phyloP scores from a whole-genome alignment of 2,797 vertebrate species.

The Oreonectes daqikongensis region DNA sequence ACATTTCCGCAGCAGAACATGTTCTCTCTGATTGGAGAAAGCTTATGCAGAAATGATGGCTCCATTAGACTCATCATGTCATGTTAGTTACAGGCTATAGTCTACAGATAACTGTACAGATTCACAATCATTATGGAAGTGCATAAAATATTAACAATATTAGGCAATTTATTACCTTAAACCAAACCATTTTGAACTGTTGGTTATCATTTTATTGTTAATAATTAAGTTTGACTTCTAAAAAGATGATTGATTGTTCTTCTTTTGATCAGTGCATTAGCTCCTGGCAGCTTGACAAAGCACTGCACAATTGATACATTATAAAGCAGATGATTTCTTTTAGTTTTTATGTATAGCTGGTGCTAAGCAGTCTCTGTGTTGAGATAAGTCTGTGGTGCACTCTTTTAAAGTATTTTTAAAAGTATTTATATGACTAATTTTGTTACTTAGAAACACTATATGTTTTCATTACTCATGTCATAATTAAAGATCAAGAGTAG shows the following conservation, averaged over 20 bases:
- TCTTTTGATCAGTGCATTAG: conserved; percentile 24
- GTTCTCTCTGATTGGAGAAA: conserved; percentile 45
- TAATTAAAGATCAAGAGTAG: too few relatives aligned
- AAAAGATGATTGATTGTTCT: conserved; percentile 19
- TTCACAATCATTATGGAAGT: conserved; percentile 11
- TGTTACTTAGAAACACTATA: too few relatives aligned
- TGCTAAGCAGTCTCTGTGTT: conserved; percentile 25
- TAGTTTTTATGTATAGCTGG: conserved; percentile 26
- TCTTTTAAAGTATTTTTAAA: too few relatives aligned
- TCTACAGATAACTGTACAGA: conserved; percentile 6
- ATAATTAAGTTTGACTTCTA: conserved; percentile 14
- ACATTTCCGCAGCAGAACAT: conserved; percentile 48
- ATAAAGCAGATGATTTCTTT: conserved; percentile 12
- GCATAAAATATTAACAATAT: conserved; percentile 11
- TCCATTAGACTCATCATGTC: conserved; percentile 39
- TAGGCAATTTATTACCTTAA: not conserved
- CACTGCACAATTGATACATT: conserved; percentile 10
- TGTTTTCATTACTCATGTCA: too few relatives aligned
- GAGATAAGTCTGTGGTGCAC: conserved; percentile 37
- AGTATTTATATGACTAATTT: too few relatives aligned
- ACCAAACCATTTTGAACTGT: not conserved
- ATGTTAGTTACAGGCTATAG: conserved; percentile 30
- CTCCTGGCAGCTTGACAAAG: conserved; percentile 25
- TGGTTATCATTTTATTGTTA: conserved; percentile 5
- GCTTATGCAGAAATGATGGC: conserved; percentile 18